Evolutionary conservation across 2,113 vertebrate species (phyloP).

Genomic region (Oophaga pumilio): DNA sequence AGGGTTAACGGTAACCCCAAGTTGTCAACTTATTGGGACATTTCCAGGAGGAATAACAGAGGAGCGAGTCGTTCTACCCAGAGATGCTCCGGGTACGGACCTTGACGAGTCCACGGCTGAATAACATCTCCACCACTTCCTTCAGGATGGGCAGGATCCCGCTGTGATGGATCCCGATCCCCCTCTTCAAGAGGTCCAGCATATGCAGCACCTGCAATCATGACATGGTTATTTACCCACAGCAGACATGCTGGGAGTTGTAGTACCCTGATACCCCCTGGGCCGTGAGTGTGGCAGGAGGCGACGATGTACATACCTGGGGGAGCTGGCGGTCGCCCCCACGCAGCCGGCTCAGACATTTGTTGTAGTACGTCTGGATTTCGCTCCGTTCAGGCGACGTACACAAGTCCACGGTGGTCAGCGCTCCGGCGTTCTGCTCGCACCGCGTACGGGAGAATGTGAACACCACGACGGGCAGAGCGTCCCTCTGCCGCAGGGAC

Average conservation of each 20-base stretch:
- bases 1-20: background rate
- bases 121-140: constrained; percentile 93
- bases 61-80: background rate
- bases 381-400: constrained; percentile 82
- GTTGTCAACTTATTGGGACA: background rate
- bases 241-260: background rate
- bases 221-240: background rate
- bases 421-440: constrained; percentile 83
- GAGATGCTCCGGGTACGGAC: no score
- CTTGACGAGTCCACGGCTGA: constrained; percentile 81
- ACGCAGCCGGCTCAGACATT: constrained; percentile 85
- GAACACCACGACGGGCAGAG: constrained; percentile 88
- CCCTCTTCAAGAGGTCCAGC: constrained; percentile 84
- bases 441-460: constrained; percentile 89
- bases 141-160: constrained; percentile 92
- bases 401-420: constrained; percentile 84
- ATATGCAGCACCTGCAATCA: constrained; percentile 78
- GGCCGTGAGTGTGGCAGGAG: background rate
- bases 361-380: constrained; percentile 88
- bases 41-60: background rate
- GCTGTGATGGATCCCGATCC: constrained; percentile 88
- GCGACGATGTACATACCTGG: constrained; percentile 71
- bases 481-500: constrained; percentile 81
- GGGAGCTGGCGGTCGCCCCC: constrained; percentile 87
- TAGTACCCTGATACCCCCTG: background rate